A percentile compares a stretch with the other conserved stretches of the same genome.
Conservation (phyloP, 1,140 invertebrate species). For the Drosophila ogumai region DNA sequence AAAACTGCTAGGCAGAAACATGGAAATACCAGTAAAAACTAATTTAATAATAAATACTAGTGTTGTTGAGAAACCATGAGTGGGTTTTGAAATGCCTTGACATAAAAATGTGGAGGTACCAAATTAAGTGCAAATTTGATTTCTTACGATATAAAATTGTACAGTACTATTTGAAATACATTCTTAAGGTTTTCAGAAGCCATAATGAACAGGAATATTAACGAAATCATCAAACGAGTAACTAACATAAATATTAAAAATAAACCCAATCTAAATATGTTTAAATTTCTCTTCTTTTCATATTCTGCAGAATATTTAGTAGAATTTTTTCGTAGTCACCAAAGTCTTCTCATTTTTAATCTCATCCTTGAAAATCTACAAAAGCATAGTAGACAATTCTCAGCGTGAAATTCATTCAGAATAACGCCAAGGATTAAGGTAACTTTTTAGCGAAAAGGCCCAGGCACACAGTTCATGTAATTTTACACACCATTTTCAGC, state of each 20-base stretch:
- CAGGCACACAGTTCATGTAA: slow-evolving; percentile 19
- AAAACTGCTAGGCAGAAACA: neutral
- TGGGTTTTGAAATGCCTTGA: no score
- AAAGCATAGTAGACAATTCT: slow-evolving; percentile 45
- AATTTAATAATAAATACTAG: neutral
- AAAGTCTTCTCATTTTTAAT: neutral
- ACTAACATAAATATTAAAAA: no score
- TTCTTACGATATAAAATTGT: neutral
- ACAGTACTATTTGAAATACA: no score
- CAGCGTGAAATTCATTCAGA: slow-evolving; percentile 76
- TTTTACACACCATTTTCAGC: slow-evolving; percentile 48
- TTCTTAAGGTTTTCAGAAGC: no score
- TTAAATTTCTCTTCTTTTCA: no score
- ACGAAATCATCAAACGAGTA: no score
- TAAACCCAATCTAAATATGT: no score
- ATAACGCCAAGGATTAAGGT: slow-evolving; percentile 74
- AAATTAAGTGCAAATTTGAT: no score
- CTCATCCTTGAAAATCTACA: slow-evolving; percentile 6
- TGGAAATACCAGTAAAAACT: neutral
- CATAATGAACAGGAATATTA: no score
- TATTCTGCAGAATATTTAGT: neutral
- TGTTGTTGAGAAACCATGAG: no score
- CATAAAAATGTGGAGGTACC: no score
- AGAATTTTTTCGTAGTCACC: neutral
- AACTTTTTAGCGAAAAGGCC: slow-evolving; percentile 57